Conservation (phyloP, 2,797 vertebrate genomes). For the Spizella passerina region DNA sequence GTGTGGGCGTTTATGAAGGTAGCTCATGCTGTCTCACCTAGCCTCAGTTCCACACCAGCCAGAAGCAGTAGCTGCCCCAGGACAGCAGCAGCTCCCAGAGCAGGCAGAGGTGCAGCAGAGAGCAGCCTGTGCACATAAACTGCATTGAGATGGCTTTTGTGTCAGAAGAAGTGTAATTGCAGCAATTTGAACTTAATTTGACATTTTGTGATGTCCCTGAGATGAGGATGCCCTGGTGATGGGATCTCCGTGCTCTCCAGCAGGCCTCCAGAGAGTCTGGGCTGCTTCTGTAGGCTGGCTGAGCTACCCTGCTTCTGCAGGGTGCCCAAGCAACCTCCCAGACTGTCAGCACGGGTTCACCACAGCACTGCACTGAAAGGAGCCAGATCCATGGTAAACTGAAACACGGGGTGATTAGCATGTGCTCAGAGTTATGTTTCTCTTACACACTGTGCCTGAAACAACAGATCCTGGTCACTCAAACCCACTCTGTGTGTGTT, state of each 20-base stretch:
- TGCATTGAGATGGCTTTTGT: too few relatives aligned
- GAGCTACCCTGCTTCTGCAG: neutral
- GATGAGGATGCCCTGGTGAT: too few relatives aligned
- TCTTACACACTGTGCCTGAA: neutral
- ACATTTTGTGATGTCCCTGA: neutral
- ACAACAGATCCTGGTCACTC: neutral
- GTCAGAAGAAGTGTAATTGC: neutral
- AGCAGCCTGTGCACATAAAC: neutral
- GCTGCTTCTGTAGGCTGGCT: neutral
- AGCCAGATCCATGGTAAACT: fast-evolving
- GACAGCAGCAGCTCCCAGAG: neutral
- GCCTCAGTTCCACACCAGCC: neutral
- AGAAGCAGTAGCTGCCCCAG: neutral
- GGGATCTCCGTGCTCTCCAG: neutral
- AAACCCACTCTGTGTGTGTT: neutral
- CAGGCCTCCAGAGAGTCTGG: neutral
- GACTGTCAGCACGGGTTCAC: fast-evolving
- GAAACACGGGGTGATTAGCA: fast-evolving
- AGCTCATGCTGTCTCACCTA: neutral
- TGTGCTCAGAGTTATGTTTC: fast-evolving
- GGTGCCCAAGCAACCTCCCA: neutral
- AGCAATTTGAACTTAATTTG: neutral
- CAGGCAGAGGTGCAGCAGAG: neutral
- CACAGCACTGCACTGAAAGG: fast-evolving
- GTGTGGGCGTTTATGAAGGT: neutral